These are phyloP conservation scores for Orbicella faveolata DNA, from an alignment of 64 coral and sea anemone species.

Conservation along the genomic window DNA sequence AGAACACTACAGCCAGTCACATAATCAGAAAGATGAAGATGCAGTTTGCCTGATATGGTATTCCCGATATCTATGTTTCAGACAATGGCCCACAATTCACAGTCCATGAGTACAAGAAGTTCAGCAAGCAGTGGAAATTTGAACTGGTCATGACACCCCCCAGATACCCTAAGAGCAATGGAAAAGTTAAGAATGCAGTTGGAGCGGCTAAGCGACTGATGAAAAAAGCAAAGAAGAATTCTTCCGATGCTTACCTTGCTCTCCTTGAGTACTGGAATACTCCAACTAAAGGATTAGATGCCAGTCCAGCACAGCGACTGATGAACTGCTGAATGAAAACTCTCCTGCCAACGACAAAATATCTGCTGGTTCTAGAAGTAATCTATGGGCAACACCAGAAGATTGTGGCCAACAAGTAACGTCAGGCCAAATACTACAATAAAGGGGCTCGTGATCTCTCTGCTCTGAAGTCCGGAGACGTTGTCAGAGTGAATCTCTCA, in stretches of 20 bases:
- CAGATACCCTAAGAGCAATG: neutral
- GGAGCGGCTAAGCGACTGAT: neutral
- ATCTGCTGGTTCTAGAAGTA: neutral
- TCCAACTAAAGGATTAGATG: neutral
- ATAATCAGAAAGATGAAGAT: neutral
- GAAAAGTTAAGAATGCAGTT: neutral
- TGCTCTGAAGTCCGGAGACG: no score
- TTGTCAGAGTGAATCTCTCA: no score
- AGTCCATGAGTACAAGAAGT: neutral
- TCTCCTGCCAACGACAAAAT: neutral
- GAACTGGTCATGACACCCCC: no score
- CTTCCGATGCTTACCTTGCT: no score
- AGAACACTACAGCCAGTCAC: no score
- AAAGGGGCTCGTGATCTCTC: neutral
- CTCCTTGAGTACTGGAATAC: neutral
- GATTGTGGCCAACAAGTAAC: neutral
- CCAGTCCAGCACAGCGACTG: neutral
- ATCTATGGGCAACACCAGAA: no score
- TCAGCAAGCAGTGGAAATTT: neutral
- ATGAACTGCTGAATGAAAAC: neutral
- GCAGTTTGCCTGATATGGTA: constrained; percentile 5
- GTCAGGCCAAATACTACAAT: neutral
- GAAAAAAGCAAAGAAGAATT: neutral
- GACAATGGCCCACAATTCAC: constrained; percentile 19
- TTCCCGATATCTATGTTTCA: neutral